Evolutionary conservation across 2,797 vertebrate genomes (phyloP).

Genomic region (Lophius americanus): DNA sequence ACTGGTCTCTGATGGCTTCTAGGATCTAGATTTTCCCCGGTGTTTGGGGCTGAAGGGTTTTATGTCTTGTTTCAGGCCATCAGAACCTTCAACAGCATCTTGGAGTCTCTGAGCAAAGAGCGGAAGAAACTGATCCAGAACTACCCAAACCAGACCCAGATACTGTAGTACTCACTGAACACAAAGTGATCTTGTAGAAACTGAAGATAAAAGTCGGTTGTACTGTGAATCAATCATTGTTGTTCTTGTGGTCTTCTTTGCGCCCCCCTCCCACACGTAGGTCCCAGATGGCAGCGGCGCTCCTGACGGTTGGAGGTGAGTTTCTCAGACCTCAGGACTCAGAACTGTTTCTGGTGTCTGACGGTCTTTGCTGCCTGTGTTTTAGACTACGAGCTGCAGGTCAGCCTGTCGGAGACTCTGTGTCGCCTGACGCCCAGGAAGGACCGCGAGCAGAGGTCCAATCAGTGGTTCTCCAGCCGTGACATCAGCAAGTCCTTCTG

Average conservation of each 20-base stretch:
- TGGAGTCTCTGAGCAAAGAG: conserved; percentile 56
- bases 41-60: not conserved
- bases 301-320: conserved; percentile 68
- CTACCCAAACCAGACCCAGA: conserved; percentile 16
- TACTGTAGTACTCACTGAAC: conserved; percentile 32
- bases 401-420: conserved; percentile 68
- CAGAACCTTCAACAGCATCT: conserved; percentile 67
- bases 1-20: no score
- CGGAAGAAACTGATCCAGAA: conserved; percentile 55
- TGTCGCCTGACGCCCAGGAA: conserved; percentile 68
- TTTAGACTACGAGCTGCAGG: conserved; percentile 76
- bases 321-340: not conserved
- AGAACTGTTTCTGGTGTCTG: not conserved
- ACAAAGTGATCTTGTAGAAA: not conserved
- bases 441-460: conserved; percentile 44
- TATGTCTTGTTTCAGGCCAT: conserved; percentile 57
- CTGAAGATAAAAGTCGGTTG: not conserved
- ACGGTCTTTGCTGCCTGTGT: not conserved
- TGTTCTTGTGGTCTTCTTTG: not conserved
- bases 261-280: conserved; percentile 32
- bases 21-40: not conserved
- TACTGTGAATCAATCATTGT: no score
- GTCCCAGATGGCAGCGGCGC: conserved; percentile 41
- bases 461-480: conserved; percentile 56
- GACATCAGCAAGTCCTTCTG: conserved; percentile 63